phyloP scores from a whole-genome alignment of 2,888 invertebrate genomes.

The Drosophila buzzatii region DNA sequence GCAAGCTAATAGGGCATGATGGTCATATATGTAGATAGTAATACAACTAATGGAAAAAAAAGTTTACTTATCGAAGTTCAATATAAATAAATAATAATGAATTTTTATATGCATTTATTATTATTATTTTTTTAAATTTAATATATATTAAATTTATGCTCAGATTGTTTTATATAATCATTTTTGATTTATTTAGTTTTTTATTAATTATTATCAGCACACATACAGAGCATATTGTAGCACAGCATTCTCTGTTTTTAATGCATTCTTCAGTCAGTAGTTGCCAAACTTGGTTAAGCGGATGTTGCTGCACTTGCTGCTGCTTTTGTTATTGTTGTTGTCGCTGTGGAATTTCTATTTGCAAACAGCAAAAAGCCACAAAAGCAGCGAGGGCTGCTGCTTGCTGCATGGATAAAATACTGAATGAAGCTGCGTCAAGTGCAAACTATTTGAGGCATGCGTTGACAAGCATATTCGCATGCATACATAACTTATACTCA shows the following conservation, averaged over 20 bases:
- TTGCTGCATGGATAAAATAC: constrained; percentile 37
- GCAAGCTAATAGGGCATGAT: not conserved
- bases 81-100: too few relatives aligned
- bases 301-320: constrained; percentile 56
- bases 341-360: constrained; percentile 52
- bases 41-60: too few relatives aligned
- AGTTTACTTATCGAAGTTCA: too few relatives aligned
- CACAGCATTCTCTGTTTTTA: not conserved
- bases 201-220: too few relatives aligned
- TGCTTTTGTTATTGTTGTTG: constrained; percentile 11
- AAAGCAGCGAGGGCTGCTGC: constrained; percentile 26
- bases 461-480: constrained; percentile 1
- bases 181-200: not conserved
- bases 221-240: not conserved
- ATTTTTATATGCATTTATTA: too few relatives aligned
- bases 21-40: not conserved
- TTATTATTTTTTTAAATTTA: too few relatives aligned
- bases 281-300: constrained; percentile 48
- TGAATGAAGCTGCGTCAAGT: constrained; percentile 51
- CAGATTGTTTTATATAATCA: not conserved
- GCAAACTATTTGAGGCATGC: constrained; percentile 34
- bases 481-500: not conserved
- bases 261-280: constrained; percentile 11
- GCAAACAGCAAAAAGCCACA: constrained; percentile 34
- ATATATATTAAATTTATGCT: too few relatives aligned